Evolutionary conservation across 2,797 vertebrate genomes (phyloP), one percentile per base, ranked within the genome.

Genomic region (Epinephelus coioides): DNA sequence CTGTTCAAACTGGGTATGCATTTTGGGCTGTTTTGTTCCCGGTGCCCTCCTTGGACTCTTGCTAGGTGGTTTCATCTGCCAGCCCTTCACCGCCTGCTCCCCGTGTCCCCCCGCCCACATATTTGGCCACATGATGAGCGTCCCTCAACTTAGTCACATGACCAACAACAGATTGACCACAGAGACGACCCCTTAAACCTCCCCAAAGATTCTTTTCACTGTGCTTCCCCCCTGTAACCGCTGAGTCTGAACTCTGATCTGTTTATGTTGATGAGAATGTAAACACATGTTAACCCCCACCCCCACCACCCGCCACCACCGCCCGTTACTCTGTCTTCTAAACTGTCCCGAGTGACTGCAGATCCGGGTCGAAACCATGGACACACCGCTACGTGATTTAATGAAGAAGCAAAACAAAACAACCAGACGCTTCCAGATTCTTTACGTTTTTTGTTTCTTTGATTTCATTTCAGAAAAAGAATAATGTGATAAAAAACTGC

Each of bases 221-320:
- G 95, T 95, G 95, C 94, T 93, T 91, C 93, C 93, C 93, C 93
- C 89, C 64, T 53, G 85, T 88, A 80, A 88, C 81, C 40, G 66
- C 84, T 38, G 73, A 86, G 82, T 84, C 86, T 79, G 76, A 86
- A 88, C 83, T 85, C 77, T 73, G n/a, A 80, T 91, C 78, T 82
- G 92, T 91, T 93, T 92, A 88, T 92, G 88, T 89, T 81, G 89
- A 89, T 89, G 91, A 94, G 93, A 94, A 93, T 93, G 92, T 90
- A 91, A 79, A 91, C 87, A 91, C 59, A 76, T 81, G 77, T 78
- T 83, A 73, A 64, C 86, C 23, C 53, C 3, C 2, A 4, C 17
- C 15, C 15, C 17, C 61, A 1, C 30, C n/a, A 25, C 34, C 18
- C 14, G 34, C 34, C 34, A 34, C 34, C 34, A 34, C 34, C 34